These are phyloP conservation scores for Syndactyla subalaris DNA, from an alignment of 2,797 vertebrate species.

Conservation along the genomic window DNA sequence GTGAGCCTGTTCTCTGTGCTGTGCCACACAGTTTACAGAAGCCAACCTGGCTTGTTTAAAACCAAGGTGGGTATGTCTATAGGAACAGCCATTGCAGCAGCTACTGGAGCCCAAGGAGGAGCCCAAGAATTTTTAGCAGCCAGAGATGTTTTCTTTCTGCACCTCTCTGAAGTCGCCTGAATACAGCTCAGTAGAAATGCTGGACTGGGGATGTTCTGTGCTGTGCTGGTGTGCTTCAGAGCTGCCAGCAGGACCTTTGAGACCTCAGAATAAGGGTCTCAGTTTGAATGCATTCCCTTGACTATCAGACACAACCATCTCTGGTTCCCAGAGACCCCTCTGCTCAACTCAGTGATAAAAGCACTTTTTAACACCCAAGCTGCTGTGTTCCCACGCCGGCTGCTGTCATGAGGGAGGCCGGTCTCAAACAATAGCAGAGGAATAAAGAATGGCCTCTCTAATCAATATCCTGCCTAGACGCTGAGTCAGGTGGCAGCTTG, in stretches of 20 bases:
- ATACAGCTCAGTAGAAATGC: background rate
- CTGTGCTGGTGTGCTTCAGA: background rate
- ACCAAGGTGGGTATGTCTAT: background rate
- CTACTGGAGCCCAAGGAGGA: background rate
- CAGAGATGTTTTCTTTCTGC: background rate
- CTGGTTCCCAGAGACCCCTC: constrained; percentile 57
- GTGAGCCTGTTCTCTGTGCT: background rate
- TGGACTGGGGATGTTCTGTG: background rate
- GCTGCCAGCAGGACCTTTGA: background rate
- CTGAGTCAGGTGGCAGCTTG: constrained; percentile 66
- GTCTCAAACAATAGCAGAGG: constrained; percentile 66
- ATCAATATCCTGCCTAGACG: constrained; percentile 75
- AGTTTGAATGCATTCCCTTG: background rate
- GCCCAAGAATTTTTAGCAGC: background rate
- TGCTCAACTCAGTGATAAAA: constrained; percentile 51
- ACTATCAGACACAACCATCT: constrained; percentile 32
- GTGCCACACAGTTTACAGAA: background rate
- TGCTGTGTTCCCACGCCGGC: constrained; percentile 63
- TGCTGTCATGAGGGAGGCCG: constrained; percentile 28
- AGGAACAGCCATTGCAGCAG: background rate
- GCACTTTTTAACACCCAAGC: constrained; percentile 55
- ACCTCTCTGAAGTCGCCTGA: background rate
- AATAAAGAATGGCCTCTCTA: constrained; percentile 65
- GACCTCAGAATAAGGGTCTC: background rate
- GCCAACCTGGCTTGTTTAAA: background rate